Evolutionary conservation across 2,113 vertebrate genomes (phyloP).

Genomic region (Melanotaenia duboulayi): DNA sequence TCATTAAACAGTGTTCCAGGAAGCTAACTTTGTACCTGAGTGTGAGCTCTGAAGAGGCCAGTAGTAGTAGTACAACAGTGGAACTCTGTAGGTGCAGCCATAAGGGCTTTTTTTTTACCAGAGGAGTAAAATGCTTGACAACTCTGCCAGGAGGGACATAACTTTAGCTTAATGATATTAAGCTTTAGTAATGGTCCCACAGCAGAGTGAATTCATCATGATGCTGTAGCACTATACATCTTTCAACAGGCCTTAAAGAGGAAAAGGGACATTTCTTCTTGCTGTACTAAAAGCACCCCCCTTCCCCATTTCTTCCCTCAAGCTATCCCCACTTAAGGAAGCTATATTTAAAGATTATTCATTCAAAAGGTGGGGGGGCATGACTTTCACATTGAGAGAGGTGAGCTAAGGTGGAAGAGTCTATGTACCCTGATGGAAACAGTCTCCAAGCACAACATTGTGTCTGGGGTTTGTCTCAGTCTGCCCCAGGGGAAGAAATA

Average conservation of each 20-base stretch:
- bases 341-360: slow-evolving; percentile 62
- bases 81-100: slow-evolving; percentile 10
- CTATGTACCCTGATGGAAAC: slow-evolving; percentile 30
- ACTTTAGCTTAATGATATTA: slow-evolving; percentile 78
- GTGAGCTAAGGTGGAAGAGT: slow-evolving; percentile 26
- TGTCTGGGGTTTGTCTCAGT: slow-evolving; percentile 47
- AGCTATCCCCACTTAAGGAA: slow-evolving; percentile 61
- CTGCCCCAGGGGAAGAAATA: slow-evolving; percentile 52
- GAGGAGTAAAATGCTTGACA: slow-evolving; percentile 58
- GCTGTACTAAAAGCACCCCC: slow-evolving; percentile 53
- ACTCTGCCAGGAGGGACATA: slow-evolving; percentile 51
- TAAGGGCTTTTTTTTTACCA: slow-evolving; percentile 64
- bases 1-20: no score
- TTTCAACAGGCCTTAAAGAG: slow-evolving; percentile 70
- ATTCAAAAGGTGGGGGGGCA: slow-evolving; percentile 12
- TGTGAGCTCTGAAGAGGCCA: background rate
- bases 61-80: background rate
- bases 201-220: slow-evolving; percentile 67
- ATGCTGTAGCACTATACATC: slow-evolving; percentile 69
- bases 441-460: slow-evolving; percentile 49
- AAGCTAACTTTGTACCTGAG: background rate
- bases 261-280: slow-evolving; percentile 65
- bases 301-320: slow-evolving; percentile 36
- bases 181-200: slow-evolving; percentile 67
- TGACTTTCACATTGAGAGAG: slow-evolving; percentile 47